A percentile compares a stretch with the other conserved stretches of the same genome.
phyloP scores from a whole-genome alignment of 1,140 invertebrate species.

The Oedothorax gibbosus region DNA sequence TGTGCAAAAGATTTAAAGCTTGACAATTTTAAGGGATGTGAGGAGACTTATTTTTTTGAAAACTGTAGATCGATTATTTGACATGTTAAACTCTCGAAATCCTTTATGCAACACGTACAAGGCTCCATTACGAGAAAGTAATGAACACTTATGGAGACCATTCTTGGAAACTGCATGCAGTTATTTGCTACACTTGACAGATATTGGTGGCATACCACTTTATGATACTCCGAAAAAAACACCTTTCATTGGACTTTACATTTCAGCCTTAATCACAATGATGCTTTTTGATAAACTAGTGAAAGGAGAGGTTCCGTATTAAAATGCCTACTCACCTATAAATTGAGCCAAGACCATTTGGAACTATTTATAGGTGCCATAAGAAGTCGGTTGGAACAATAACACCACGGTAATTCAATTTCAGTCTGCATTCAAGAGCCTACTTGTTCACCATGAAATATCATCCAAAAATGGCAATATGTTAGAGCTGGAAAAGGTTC shows the following conservation, averaged over 20 bases:
- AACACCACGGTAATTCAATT: neutral
- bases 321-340: neutral
- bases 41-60: neutral
- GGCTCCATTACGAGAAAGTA: neutral
- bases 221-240: no score
- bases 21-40: neutral
- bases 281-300: no score
- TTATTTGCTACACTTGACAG: neutral
- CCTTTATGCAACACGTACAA: neutral
- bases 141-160: neutral
- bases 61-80: neutral
- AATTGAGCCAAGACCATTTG: neutral
- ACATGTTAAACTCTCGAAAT: neutral
- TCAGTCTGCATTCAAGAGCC: no score
- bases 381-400: neutral
- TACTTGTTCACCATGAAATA: no score
- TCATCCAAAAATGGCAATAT: no score
- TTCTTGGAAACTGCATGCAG: neutral
- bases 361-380: neutral
- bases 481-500: no score
- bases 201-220: no score
- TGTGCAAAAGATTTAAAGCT: neutral
- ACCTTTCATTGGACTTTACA: no score
- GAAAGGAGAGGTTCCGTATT: no score
- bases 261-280: no score